These are phyloP conservation scores for Pogonus chalceus DNA, from an alignment of 1,140 invertebrate species.

Conservation along the genomic window DNA sequence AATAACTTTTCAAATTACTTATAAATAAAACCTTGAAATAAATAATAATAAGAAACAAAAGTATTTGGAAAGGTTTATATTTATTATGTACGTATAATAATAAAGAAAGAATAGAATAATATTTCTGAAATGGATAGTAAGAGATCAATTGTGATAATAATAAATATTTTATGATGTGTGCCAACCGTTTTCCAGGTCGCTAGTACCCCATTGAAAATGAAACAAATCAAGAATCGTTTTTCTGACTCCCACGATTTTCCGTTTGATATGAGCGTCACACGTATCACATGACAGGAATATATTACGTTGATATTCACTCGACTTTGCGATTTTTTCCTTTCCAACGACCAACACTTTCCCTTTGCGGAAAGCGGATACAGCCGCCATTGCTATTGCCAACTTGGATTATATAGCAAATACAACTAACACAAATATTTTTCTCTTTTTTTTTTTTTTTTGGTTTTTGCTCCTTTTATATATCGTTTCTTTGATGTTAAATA, in stretches of 20 bases:
- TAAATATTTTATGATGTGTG: no score
- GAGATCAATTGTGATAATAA: no score
- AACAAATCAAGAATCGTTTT: background rate
- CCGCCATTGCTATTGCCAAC: background rate
- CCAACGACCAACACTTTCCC: background rate
- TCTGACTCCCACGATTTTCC: background rate
- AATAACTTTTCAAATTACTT: no score
- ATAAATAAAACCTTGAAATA: no score
- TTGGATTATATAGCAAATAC: background rate
- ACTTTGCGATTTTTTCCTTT: slow-evolving; percentile 1
- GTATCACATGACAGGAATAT: slow-evolving; percentile 3
- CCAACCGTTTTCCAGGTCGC: no score
- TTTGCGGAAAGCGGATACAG: background rate
- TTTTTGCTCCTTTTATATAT: background rate
- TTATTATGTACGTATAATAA: no score
- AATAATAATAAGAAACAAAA: no score
- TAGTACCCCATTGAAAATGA: background rate
- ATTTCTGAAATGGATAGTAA: no score
- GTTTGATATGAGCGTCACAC: background rate
- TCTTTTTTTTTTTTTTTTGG: background rate
- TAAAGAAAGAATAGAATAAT: no score
- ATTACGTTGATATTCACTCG: background rate
- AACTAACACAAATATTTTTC: background rate
- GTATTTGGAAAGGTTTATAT: no score
- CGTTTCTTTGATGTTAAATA: no score